These are phyloP conservation scores for Eleutherodactylus coqui DNA, from an alignment of 2,797 vertebrate species.

Conservation along the genomic window DNA sequence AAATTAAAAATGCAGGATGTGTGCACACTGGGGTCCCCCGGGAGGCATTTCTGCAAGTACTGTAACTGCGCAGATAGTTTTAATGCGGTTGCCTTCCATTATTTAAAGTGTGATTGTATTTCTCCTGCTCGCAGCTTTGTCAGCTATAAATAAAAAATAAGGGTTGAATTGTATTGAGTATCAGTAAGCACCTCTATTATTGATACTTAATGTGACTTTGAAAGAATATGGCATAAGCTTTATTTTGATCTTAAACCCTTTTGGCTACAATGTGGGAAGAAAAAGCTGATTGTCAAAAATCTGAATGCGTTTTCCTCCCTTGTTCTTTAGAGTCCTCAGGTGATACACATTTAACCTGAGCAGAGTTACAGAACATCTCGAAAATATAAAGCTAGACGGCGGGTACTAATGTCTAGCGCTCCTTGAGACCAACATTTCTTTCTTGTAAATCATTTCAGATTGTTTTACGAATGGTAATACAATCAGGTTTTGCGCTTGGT, in stretches of 20 bases:
- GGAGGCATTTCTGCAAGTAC: slow-evolving; percentile 88
- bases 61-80: slow-evolving; percentile 84
- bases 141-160: slow-evolving; percentile 97
- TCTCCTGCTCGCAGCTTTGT: slow-evolving; percentile 88
- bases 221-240: slow-evolving; percentile 54
- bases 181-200: slow-evolving; percentile 64
- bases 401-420: background rate
- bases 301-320: slow-evolving; percentile 24
- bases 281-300: slow-evolving; percentile 49
- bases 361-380: background rate
- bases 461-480: background rate
- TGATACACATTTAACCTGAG: slow-evolving; percentile 25
- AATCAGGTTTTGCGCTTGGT: background rate
- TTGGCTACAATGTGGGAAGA: slow-evolving; percentile 44
- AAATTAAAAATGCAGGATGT: slow-evolving; percentile 94
- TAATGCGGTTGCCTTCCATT: slow-evolving; percentile 85
- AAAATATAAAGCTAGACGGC: background rate
- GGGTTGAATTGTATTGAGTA: slow-evolving; percentile 85
- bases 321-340: slow-evolving; percentile 18
- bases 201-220: slow-evolving; percentile 64
- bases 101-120: slow-evolving; percentile 94
- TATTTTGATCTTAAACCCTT: slow-evolving; percentile 61
- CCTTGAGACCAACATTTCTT: background rate
- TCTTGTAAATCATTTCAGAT: background rate
- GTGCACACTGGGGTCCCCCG: slow-evolving; percentile 77